Base-by-base conservation (phyloP, 2,113 vertebrate species). In the Coryphaenoides rupestris region DNA sequence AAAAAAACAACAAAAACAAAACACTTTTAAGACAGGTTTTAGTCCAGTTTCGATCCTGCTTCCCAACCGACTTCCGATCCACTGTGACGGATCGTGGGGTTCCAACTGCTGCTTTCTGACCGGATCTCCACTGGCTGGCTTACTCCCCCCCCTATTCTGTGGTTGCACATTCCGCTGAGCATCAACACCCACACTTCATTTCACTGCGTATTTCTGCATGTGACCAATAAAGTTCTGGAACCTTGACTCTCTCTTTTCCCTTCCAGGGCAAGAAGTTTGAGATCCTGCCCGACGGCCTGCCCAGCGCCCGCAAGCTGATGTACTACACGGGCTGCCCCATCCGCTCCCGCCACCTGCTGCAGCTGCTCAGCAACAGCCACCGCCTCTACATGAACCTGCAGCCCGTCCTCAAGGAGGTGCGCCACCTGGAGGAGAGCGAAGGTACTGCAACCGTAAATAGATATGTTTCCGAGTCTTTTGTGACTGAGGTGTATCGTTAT, bases 341-440 rank as follows among this genome's bases (percentile, higher is more conserved):
- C 70, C 93, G 97, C 65, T 98, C 96, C 22, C 89, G 95, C 1
- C 96, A 98, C 85, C 94, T 99, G 69, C 92, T 99, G 64, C 95
- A 98, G 79, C 93, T 99, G 55, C 93, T 99, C 59, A 99, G 97
- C 89, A 96, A 93, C 88, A 99, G 97, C 88, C 97, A 99, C 78
- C 91, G 95, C 12, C 94, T 99, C 70, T 97, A 96, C 89, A 99
- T 99, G 95, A 98, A 98, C 83, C 91, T 98, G 77, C 96, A 99
- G 86, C 97, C 97, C 0, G 74, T 98, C 33, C 90, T 99, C 78
- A 95, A 95, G 67, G 96, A 98, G 70, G 94, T 99, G 70, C 92
- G 96, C 21, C 86, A 90, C 58, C 87, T 98, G 70, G 96, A 99
- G 81, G 96, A 99, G 69, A 97, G 93, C 0, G 97, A 99, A 93